phyloP scores from a whole-genome alignment of 2,797 vertebrate species.

The Cyprinella venusta region DNA sequence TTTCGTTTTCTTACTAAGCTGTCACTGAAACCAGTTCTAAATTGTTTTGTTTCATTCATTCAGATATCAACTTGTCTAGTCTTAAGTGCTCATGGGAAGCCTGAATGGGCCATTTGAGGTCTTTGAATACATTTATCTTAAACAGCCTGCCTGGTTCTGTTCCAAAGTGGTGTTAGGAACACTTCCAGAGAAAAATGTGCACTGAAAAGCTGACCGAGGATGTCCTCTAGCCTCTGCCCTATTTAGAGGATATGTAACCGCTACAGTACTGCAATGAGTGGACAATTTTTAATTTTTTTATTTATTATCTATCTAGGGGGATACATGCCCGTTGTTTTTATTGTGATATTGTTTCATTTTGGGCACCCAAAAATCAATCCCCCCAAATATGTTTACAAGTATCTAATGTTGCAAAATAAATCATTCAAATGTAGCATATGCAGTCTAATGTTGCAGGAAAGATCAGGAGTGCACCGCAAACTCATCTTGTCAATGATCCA shows the following conservation, averaged over 20 bases:
- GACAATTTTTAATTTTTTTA: not conserved
- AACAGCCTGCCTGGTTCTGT: not conserved
- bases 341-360: not conserved
- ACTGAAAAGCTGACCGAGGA: not conserved
- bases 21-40: not conserved
- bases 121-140: not conserved
- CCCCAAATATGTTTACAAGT: not conserved
- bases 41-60: not conserved
- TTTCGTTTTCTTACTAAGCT: not conserved
- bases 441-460: not conserved
- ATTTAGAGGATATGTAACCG: not conserved
- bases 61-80: not conserved
- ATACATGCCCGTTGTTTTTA: not conserved
- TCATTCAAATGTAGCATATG: not conserved
- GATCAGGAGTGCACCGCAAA: not conserved
- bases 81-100: not conserved
- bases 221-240: not conserved
- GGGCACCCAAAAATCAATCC: not conserved
- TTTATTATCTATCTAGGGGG: too few species aligned
- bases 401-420: not conserved
- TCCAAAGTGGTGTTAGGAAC: constrained; percentile 5
- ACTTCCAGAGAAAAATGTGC: not conserved
- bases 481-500: not conserved
- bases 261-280: not conserved
- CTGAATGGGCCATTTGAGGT: not conserved